Percentiles rank a stretch among this genome's conserved stretches.
Evolutionary conservation across 2,113 vertebrate genomes (phyloP).

Genomic region (Catharus minimus): DNA sequence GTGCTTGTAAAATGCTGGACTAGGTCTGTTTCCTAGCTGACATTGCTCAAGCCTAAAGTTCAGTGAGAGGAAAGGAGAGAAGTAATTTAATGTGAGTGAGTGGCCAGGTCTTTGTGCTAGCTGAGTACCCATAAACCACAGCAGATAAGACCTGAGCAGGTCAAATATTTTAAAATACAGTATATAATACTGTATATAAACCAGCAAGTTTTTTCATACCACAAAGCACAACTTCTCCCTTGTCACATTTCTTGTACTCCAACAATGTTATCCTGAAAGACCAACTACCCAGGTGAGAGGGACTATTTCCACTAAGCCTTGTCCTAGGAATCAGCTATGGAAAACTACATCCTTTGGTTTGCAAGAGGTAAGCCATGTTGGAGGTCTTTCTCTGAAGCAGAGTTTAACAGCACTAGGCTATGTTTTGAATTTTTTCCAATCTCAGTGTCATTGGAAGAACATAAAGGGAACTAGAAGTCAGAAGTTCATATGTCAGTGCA

Average conservation of each 20-base stretch:
- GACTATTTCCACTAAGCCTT: neutral
- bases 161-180: slow-evolving; percentile 25
- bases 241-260: neutral
- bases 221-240: neutral
- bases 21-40: neutral
- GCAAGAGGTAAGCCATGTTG: neutral
- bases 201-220: neutral
- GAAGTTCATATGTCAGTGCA: neutral
- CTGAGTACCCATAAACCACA: neutral
- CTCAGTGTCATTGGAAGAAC: neutral
- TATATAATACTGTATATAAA: neutral
- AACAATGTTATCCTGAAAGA: neutral
- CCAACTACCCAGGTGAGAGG: neutral
- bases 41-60: neutral
- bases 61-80: neutral
- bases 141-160: slow-evolving; percentile 7
- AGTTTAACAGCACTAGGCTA: neutral
- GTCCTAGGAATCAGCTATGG: neutral
- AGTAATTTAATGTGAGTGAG: neutral
- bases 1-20: neutral
- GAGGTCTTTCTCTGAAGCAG: neutral
- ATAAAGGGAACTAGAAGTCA: neutral
- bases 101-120: neutral
- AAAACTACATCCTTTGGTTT: neutral
- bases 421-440: neutral